Conservation (phyloP, 2,888 invertebrate genomes). For the Cordilura impudica region DNA sequence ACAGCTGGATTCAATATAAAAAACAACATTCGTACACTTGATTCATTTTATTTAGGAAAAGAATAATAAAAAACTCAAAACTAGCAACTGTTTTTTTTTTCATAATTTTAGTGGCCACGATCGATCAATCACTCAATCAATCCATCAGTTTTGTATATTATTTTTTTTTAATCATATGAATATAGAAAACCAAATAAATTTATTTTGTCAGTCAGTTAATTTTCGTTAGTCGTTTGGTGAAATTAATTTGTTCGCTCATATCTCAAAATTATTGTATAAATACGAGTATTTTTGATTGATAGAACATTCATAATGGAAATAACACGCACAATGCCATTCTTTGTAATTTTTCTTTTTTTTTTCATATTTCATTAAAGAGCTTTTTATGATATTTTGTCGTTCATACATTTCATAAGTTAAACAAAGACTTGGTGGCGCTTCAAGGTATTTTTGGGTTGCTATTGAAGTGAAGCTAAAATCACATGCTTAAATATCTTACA, state of each 20-base stretch:
- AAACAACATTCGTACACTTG: conserved; percentile 14
- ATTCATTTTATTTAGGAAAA: background rate
- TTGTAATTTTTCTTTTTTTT: conserved; percentile 27
- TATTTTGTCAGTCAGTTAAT: conserved; percentile 60
- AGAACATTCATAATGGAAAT: conserved; percentile 7
- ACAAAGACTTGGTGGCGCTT: conserved; percentile 50
- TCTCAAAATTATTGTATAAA: conserved; percentile 23
- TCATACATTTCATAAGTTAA: conserved; percentile 37
- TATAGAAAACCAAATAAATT: conserved; percentile 29
- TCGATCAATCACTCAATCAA: conserved; percentile 66
- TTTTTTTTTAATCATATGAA: background rate
- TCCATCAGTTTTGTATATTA: conserved; percentile 58
- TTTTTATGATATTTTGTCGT: background rate
- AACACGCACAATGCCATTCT: conserved; percentile 29
- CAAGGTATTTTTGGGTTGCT: no score
- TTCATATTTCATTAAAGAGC: background rate
- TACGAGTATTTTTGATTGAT: conserved; percentile 65
- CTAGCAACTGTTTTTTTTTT: conserved; percentile 27
- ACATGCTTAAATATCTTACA: no score
- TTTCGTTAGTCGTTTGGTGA: conserved; percentile 21
- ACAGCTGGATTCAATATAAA: conserved; percentile 40
- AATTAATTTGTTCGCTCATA: conserved; percentile 46
- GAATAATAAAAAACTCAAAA: conserved; percentile 19
- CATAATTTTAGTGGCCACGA: conserved; percentile 38
- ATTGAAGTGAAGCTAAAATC: no score